Base-by-base conservation (phyloP, 2,113 vertebrate species). In the Proterorhinus semilunaris region DNA sequence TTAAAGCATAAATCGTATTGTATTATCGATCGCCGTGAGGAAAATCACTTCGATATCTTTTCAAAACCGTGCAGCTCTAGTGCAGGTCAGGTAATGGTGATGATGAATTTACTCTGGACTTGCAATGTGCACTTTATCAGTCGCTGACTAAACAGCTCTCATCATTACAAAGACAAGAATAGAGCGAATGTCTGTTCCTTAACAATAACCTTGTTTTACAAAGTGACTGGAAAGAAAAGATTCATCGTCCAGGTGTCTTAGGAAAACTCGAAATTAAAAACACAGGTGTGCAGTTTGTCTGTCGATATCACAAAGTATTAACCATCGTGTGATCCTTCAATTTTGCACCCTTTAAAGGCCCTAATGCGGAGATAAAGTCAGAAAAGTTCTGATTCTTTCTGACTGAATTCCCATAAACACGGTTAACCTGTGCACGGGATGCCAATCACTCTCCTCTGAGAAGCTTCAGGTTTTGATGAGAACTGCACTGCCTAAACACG, bases 401-500 rank as follows among this genome's bases (percentile, higher is more conserved):
- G 21, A 21, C 50, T 57, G 48, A 62, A 74, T 75, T 77, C 70
- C 64, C 73, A 63, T 81, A 36, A 71, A 75, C 54, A 44, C 53
- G 47, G 44, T 81, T 74, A 69, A 66, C 55, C 50, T 53, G 67
- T 65, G 66, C 65, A 63, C 9, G 75, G 17, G 45, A 51, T 12
- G 65, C n/a, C 47, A 69, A 73, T 77, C 15, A 62, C 44, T 17
- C 36, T 36, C 27, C 27, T 36, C 27, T 45, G 27, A 43, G 12
- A 6, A 62, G 66, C 50, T 79, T 21, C 21, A 21, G 21, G 21
- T 45, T 17, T 42, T 6, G 0, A 36, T 59, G 43, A 66, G 59
- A 44, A 62, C 43, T 68, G 50, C 63, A 44, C 49, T 12, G 45
- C 43, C 47, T 21, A 17, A 27, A 69, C 44, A 44, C 44, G 12